Conservation (phyloP, 2,888 invertebrate genomes). For the Microplitis deprimator region DNA sequence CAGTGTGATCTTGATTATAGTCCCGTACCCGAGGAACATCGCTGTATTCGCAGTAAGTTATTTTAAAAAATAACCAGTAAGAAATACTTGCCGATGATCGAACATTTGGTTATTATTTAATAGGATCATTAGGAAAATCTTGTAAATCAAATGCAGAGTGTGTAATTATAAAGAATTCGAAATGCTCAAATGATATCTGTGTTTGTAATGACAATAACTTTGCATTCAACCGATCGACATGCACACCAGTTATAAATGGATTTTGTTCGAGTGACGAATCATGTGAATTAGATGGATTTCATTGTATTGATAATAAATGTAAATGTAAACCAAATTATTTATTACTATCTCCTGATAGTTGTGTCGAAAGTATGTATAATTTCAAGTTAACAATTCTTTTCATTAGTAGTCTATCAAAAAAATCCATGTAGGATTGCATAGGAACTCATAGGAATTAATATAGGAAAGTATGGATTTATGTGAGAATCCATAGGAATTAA, state of each 20-base stretch:
- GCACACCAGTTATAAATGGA: neutral
- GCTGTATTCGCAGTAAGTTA: neutral
- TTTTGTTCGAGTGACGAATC: neutral
- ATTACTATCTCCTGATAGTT: neutral
- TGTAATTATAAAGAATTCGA: neutral
- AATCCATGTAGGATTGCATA: no score
- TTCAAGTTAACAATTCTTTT: no score
- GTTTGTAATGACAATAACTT: neutral
- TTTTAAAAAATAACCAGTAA: neutral
- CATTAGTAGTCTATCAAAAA: no score
- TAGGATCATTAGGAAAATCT: neutral
- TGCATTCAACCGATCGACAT: neutral
- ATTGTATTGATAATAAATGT: neutral
- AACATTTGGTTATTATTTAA: neutral
- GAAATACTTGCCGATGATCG: neutral
- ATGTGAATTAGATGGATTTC: neutral
- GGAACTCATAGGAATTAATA: no score
- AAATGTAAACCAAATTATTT: neutral
- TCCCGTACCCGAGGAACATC: neutral
- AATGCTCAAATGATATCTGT: neutral
- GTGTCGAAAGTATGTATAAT: no score
- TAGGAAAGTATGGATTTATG: no score
- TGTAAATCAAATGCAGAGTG: neutral
- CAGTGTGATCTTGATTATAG: neutral
- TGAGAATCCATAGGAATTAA: no score